Conservation (phyloP, 2,888 invertebrate genomes). For the Folsomia candida region DNA sequence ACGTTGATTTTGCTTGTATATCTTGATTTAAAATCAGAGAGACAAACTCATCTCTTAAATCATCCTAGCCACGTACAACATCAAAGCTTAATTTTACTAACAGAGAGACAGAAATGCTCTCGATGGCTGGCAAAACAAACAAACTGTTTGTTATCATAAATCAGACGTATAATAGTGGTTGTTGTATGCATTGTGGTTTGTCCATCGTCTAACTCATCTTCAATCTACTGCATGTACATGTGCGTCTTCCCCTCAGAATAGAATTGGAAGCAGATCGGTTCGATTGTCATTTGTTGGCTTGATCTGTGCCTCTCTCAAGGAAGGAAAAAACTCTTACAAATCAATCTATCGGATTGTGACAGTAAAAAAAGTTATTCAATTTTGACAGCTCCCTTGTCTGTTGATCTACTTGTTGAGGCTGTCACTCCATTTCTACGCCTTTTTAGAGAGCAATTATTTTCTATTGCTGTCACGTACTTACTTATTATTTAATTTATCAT, state of each 20-base stretch:
- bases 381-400: constrained; percentile 39
- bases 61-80: too few species aligned
- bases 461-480: background rate
- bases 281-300: background rate
- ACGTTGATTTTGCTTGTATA: background rate
- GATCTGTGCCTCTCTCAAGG: background rate
- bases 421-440: constrained; percentile 43
- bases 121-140: background rate
- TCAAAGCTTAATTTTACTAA: background rate
- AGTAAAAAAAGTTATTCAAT: constrained; percentile 29
- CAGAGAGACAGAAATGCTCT: background rate
- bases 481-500: too few species aligned
- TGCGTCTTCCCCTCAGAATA: background rate
- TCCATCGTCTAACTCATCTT: background rate
- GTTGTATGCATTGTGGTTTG: background rate
- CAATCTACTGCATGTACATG: background rate
- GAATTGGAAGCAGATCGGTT: background rate
- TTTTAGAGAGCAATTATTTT: constrained; percentile 7
- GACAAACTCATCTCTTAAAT: background rate
- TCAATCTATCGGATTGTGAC: constrained; percentile 17
- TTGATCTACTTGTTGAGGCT: constrained; percentile 36
- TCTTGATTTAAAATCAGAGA: constrained; percentile 8
- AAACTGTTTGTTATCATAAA: background rate
- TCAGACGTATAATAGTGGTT: too few species aligned
- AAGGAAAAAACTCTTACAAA: constrained; percentile 3